Evolutionary conservation across 35 echinoderm and acorn worm species (phyloP), one percentile per base, ranked within the genome.

Genomic region (Holothuria glaberrima): DNA sequence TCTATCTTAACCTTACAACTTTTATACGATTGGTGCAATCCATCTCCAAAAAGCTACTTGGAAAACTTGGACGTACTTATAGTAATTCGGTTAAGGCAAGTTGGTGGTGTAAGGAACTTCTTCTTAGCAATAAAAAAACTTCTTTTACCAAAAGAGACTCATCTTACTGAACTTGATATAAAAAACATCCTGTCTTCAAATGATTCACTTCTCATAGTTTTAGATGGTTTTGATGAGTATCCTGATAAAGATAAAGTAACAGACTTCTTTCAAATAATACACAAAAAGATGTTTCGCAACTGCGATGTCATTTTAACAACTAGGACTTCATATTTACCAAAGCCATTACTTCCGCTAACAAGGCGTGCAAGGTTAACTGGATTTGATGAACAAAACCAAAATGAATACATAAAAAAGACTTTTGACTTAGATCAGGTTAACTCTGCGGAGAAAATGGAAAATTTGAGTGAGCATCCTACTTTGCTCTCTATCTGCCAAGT

Each of bases 171-270:
- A 32, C 21, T 32, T 58, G 79, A 60, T n/a, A 82, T 82, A 2
- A 60, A 82, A 50, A 22, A 30, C 26, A 48, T 82, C 19, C 38
- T 82, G 18, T 29, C 48, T 29, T 31, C 21, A 22, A 16, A 17
- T 27, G 14, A 14, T 1, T 60, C 54, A 22, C 41, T 82, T 25
- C 9, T 82, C 6, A 58, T 82, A 16, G 50, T 60, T n/a, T 33
- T 82, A 13, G 79, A 82, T 82, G 79, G 79, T 9, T 82, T 30
- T 18, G 79, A 82, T 32, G 79, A 82, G 38, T 58, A 82, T 58
- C 79, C 79, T 29, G 50, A 82, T 26, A 58, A 30, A 2, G 34
- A 75, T 18, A 41, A 41, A 41, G 36, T 41, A 41, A 41, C 36
- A 7, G 36, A 41, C 36, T 41, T 41, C 36, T 41, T 41, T 2